These are phyloP conservation scores for Mimas tiliae DNA, from an alignment of 2,888 invertebrate genomes.

Conservation along the genomic window DNA sequence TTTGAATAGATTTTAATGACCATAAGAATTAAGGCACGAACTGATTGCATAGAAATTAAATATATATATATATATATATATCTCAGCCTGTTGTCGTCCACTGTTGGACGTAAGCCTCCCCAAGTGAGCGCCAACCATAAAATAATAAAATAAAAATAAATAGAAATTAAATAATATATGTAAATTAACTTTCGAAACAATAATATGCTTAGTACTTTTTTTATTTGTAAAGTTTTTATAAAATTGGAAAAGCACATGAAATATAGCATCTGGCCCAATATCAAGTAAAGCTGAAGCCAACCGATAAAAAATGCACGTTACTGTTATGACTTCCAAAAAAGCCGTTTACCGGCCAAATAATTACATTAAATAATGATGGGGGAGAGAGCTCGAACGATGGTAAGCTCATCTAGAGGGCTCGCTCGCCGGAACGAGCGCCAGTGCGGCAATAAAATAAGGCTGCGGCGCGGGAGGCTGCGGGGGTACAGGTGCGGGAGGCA, in stretches of 20 bases:
- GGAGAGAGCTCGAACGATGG: slow-evolving; percentile 68
- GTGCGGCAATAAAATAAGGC: slow-evolving; percentile 74
- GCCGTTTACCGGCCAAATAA: slow-evolving; percentile 73
- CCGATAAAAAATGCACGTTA: slow-evolving; percentile 65
- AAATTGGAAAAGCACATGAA: slow-evolving; percentile 32
- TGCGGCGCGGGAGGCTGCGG: slow-evolving; percentile 45
- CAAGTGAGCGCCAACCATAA: too few relatives aligned
- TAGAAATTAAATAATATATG: neutral
- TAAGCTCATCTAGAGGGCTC: slow-evolving; percentile 77
- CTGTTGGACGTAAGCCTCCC: too few relatives aligned
- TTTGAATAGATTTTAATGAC: neutral
- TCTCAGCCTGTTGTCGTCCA: too few relatives aligned
- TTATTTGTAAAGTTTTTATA: neutral
- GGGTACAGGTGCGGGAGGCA: slow-evolving; percentile 35
- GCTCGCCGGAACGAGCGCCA: slow-evolving; percentile 59
- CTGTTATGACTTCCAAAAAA: slow-evolving; percentile 72
- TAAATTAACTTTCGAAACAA: neutral
- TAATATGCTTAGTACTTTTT: neutral
- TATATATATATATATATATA: too few relatives aligned
- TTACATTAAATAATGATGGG: slow-evolving; percentile 81
- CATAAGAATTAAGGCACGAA: neutral
- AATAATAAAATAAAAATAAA: too few relatives aligned
- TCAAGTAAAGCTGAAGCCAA: slow-evolving; percentile 47
- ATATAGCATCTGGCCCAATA: slow-evolving; percentile 45
- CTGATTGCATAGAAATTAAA: neutral